Base-by-base conservation (phyloP, 2,888 invertebrate species). In the Hydriomena furcata region DNA sequence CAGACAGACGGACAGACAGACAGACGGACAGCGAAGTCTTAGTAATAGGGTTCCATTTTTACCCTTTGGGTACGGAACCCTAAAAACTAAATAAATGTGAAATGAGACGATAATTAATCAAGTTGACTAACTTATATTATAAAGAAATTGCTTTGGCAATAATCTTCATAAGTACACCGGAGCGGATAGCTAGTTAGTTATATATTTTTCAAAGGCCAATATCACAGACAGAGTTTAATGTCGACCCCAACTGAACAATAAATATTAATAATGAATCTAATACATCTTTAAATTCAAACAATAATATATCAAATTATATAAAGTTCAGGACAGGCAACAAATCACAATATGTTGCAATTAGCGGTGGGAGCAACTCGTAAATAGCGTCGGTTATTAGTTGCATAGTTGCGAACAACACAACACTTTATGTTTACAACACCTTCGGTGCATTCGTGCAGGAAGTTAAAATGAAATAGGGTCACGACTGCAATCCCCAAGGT, bases 271-370 rank as follows among this genome's bases (percentile, higher is more conserved):
- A 51, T 51, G 23, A 40, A 45, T 44, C 43, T 38, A 38, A 44
- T 21, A 24, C 3, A 40, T 37, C 27, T 25, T 38, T 12, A 27
- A 24, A 44, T 43, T 51, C 24, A 46, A 23, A 31, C 41, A 41
- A 48, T 38, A 48, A 52, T 44, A 35, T 48, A 52, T 35, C 35
- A 52, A 12, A 31, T 17, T 25, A 34, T 40, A 52, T 54, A 54
- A 82, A 82, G 69, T 82, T 79, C 60, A 68, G 76, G 73, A 73
- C 74, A 71, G 71, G 59, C 73, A 71, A 83, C 86, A 86, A 85
- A 86, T 86, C 86, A 86, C 79, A 74, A 75, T 82, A 83, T 83
- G 73, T 77, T 74, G 84, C 84, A 86, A 87, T 86, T 86, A 86
- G 66, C 61, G 70, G 71, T 66, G 65, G 68, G 55, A 61, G 66